These are phyloP conservation scores for Himalopsyche phryganea DNA, from an alignment of 1,140 invertebrate genomes.

Conservation along the genomic window DNA sequence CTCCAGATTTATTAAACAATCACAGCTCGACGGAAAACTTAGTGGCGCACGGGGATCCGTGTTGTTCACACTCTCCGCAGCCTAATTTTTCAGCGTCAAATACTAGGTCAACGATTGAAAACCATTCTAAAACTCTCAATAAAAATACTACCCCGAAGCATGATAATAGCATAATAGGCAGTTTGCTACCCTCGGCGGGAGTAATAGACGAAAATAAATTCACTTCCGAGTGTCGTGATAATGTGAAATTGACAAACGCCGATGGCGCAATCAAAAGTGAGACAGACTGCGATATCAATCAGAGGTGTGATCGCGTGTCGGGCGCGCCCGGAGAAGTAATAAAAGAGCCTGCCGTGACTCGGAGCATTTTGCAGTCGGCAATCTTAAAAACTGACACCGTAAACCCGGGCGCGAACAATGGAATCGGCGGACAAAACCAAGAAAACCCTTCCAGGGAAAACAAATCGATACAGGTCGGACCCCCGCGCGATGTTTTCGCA, in stretches of 20 bases:
- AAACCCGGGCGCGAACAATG: constrained; percentile 1
- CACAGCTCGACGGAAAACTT: constrained; percentile 26
- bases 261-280: constrained; percentile 17
- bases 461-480: constrained; percentile 22
- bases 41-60: constrained; percentile 1
- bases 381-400: constrained; percentile 12
- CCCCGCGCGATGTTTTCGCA: background rate
- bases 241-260: constrained; percentile 7
- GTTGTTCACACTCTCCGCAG: background rate
- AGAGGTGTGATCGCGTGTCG: constrained; percentile 11
- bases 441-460: constrained; percentile 8
- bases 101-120: background rate
- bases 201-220: background rate
- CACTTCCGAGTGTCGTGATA: constrained; percentile 8
- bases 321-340: constrained; percentile 5
- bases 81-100: background rate
- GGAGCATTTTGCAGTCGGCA: constrained; percentile 15
- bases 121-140: no score
- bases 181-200: constrained; percentile 3
- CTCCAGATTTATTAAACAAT: constrained; percentile 30
- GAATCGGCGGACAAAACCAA: background rate
- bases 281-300: constrained; percentile 8
- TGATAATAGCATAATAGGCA: constrained; percentile 2
- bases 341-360: constrained; percentile 19
- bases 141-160: no score